These are phyloP conservation scores for Beroe ovata DNA, from an alignment of 37 sponge, comb jelly and placozoan species.

Conservation along the genomic window DNA sequence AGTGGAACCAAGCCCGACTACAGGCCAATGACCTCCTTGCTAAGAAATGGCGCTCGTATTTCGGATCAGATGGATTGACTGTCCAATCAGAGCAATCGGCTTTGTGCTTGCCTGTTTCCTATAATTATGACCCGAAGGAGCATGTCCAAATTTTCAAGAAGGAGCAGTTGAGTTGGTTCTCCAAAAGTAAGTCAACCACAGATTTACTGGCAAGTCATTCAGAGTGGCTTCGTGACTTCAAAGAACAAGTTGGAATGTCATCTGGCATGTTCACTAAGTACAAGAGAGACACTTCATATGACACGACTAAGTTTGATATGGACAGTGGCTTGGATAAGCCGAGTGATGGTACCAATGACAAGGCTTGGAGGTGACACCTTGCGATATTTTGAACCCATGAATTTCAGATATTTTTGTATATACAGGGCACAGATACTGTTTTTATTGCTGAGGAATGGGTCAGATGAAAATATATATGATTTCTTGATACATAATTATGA, in stretches of 20 bases:
- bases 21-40: constrained; percentile 52
- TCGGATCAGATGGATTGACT: constrained; percentile 59
- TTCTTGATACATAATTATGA: too few relatives aligned
- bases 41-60: constrained; percentile 45
- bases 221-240: constrained; percentile 52
- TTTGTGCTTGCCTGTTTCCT: constrained; percentile 35
- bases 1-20: constrained; percentile 28
- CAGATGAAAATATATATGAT: too few relatives aligned
- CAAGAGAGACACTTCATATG: not conserved
- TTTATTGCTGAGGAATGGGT: too few relatives aligned
- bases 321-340: not conserved
- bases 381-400: too few relatives aligned
- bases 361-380: not conserved
- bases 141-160: constrained; percentile 21
- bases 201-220: constrained; percentile 54
- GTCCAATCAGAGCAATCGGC: constrained; percentile 21
- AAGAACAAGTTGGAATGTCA: constrained; percentile 67
- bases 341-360: not conserved
- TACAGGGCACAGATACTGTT: too few relatives aligned
- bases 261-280: constrained; percentile 8
- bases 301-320: constrained; percentile 4
- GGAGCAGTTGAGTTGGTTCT: constrained; percentile 41
- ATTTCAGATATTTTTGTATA: too few relatives aligned
- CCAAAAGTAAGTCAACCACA: constrained; percentile 34
- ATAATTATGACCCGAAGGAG: constrained; percentile 56